A percentile compares a stretch with the other conserved stretches of the same genome.
phyloP scores from a whole-genome alignment of 2,797 vertebrate species.

The Muscicapa comitata region DNA sequence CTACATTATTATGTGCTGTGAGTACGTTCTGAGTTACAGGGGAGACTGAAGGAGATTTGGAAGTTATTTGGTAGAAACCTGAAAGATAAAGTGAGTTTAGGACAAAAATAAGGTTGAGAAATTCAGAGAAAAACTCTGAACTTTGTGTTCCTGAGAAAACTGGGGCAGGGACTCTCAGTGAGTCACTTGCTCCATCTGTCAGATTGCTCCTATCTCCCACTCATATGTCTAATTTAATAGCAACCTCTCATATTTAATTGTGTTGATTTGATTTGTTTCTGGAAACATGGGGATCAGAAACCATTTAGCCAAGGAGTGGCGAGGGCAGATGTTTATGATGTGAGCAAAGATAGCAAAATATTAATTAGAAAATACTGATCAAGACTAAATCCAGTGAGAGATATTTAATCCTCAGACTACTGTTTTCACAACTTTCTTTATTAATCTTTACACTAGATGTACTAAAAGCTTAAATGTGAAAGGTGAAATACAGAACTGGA shows the following conservation, averaged over 20 bases:
- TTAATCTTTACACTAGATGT: background rate
- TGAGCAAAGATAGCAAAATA: background rate
- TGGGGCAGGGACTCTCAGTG: background rate
- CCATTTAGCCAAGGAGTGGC: background rate
- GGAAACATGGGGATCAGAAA: background rate
- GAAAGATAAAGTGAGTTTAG: background rate
- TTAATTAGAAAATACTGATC: background rate
- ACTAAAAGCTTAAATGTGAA: background rate
- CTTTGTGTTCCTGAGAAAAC: background rate
- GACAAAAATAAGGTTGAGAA: background rate
- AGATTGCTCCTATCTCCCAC: background rate
- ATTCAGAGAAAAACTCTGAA: background rate
- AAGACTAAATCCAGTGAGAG: background rate
- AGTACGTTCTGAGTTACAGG: background rate
- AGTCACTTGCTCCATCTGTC: background rate
- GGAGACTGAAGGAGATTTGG: background rate
- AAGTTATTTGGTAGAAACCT: background rate
- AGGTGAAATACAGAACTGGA: background rate
- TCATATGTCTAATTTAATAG: background rate
- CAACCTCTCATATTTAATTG: background rate
- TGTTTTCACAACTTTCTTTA: background rate
- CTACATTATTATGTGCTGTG: slow-evolving; percentile 6
- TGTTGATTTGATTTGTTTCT: background rate
- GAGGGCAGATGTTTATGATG: background rate
- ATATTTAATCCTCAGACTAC: background rate